phyloP scores from a whole-genome alignment of 1,140 invertebrate species.

The Berghia stephanieae region DNA sequence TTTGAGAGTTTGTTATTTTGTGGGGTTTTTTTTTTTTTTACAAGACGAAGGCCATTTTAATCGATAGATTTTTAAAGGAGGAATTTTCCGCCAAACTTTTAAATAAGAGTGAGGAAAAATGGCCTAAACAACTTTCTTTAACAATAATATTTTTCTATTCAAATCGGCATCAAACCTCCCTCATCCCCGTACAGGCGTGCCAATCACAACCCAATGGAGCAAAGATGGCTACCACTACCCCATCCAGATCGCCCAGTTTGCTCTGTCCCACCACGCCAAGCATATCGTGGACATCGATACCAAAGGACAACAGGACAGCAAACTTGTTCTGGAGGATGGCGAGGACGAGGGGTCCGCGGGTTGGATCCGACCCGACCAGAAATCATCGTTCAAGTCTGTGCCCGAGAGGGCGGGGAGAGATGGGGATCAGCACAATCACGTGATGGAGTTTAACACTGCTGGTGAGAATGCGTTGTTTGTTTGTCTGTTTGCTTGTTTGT shows the following conservation, averaged over 20 bases:
- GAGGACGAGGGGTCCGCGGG: conserved; percentile 62
- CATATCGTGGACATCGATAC: conserved; percentile 68
- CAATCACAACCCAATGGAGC: conserved; percentile 95
- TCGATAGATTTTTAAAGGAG: too few relatives aligned
- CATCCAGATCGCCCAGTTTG: conserved; percentile 98
- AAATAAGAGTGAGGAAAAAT: background rate
- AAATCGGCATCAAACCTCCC: background rate
- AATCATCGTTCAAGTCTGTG: conserved; percentile 37
- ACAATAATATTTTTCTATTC: background rate
- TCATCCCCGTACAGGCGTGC: conserved; percentile 74
- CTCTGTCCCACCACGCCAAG: conserved; percentile 96
- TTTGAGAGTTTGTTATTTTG: too few relatives aligned
- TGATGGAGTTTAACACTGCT: conserved; percentile 58
- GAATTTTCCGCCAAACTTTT: too few relatives aligned
- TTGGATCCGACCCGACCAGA: conserved; percentile 48
- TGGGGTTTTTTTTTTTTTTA: too few relatives aligned
- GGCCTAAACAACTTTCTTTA: background rate
- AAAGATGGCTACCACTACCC: conserved; percentile 91
- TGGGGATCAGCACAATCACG: conserved; percentile 28
- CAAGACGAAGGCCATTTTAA: too few relatives aligned
- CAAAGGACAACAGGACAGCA: too few relatives aligned
- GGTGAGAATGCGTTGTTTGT: too few relatives aligned
- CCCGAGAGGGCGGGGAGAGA: conserved; percentile 45
- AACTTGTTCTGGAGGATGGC: conserved; percentile 73
- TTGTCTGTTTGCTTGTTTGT: too few relatives aligned